These are phyloP conservation scores for Himalopsyche kuldschensis DNA, from an alignment of 2,888 invertebrate genomes.

Conservation along the genomic window DNA sequence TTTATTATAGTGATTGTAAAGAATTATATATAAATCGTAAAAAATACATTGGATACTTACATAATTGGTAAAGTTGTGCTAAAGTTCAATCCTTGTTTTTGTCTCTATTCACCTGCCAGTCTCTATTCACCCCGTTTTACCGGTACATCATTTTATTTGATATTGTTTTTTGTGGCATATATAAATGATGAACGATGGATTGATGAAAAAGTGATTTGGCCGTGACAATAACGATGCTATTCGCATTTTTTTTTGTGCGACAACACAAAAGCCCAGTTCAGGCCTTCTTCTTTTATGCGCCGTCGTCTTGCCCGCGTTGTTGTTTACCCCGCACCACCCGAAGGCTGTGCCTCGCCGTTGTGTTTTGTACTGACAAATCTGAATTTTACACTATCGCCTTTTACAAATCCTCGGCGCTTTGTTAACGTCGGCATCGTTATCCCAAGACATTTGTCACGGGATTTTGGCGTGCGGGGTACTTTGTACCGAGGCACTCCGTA, in stretches of 20 bases:
- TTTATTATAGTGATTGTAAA: too few species aligned
- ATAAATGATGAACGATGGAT: too few species aligned
- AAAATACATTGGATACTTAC: too few species aligned
- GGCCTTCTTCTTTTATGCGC: neutral
- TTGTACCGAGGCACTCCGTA: neutral
- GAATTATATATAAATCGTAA: too few species aligned
- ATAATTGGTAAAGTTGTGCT: too few species aligned
- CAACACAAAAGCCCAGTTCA: neutral
- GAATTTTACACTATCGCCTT: slow-evolving; percentile 39
- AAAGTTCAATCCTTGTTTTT: too few species aligned
- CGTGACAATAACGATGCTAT: neutral
- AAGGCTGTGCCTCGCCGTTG: slow-evolving; percentile 17
- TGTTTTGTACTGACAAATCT: slow-evolving; percentile 38
- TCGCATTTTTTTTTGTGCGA: neutral
- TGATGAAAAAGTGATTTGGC: neutral
- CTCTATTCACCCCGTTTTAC: too few species aligned
- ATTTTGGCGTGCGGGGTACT: slow-evolving; percentile 17
- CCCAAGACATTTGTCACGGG: slow-evolving; percentile 38
- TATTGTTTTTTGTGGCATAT: too few species aligned
- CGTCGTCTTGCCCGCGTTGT: neutral
- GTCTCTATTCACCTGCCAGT: too few species aligned
- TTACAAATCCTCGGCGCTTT: slow-evolving; percentile 38
- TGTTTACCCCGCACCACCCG: neutral
- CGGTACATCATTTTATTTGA: too few species aligned
- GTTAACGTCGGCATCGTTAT: slow-evolving; percentile 37